Percentiles rank a stretch among this genome's conserved stretches.
Evolutionary conservation across 2,797 vertebrate species (phyloP).

Genomic region (Artibeus jamaicensis): DNA sequence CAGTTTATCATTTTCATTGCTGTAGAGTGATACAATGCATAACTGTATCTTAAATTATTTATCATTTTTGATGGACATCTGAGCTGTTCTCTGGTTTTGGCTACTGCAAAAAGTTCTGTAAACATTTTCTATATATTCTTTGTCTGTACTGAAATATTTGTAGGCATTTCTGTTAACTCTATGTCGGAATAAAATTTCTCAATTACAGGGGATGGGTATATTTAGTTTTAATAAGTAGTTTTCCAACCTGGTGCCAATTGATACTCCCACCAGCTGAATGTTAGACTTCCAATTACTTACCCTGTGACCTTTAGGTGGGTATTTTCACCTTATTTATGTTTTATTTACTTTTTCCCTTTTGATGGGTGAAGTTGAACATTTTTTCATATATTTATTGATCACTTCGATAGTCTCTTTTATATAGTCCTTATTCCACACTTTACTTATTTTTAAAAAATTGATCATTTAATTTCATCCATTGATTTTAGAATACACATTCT

Average conservation of each 20-base stretch:
- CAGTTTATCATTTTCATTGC: neutral
- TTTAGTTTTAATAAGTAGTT: neutral
- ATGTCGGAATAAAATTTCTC: neutral
- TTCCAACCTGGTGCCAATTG: neutral
- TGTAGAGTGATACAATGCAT: neutral
- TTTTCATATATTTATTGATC: neutral
- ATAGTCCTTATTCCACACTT: neutral
- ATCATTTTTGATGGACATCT: neutral
- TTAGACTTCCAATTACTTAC: neutral
- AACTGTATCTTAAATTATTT: neutral
- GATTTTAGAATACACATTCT: neutral
- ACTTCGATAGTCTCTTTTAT: neutral
- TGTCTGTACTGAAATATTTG: neutral
- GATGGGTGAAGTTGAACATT: neutral
- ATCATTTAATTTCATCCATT: neutral
- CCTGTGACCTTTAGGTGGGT: neutral
- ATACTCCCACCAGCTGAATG: neutral
- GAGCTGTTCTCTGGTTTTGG: neutral
- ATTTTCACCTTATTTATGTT: neutral
- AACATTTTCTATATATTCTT: neutral
- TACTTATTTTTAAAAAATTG: neutral
- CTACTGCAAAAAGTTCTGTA: neutral
- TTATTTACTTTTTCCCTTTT: neutral
- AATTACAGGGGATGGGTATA: neutral
- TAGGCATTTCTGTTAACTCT: neutral